Percentiles rank a stretch among this genome's conserved stretches.
These are phyloP conservation scores for Erpobdella octoculata DNA, from an alignment of 2,888 invertebrate species.

Conservation along the genomic window DNA sequence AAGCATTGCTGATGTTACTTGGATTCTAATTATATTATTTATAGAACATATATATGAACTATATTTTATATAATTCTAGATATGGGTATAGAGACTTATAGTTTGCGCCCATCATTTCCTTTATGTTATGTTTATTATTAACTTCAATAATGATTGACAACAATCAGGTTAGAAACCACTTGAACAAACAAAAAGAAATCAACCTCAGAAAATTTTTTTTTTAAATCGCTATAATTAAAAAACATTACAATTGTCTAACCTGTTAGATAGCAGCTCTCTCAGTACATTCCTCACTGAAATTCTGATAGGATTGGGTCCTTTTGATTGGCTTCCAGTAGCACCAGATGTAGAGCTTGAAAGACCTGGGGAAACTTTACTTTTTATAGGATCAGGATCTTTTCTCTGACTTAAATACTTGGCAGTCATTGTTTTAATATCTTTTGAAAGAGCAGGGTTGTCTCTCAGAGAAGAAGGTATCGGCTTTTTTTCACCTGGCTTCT, in stretches of 20 bases:
- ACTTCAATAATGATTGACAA: too few relatives aligned
- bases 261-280: slow-evolving; percentile 45
- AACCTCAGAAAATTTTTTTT: neutral
- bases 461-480: neutral
- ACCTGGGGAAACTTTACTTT: neutral
- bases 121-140: too few relatives aligned
- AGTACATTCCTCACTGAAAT: slow-evolving; percentile 75
- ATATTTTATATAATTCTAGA: too few relatives aligned
- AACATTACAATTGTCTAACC: slow-evolving; percentile 41
- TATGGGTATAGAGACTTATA: too few relatives aligned
- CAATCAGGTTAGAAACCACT: too few relatives aligned
- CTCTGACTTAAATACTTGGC: slow-evolving; percentile 12
- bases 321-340: neutral
- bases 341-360: neutral
- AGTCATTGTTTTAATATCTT: slow-evolving; percentile 22
- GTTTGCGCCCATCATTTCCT: too few relatives aligned
- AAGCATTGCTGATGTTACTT: neutral
- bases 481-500: neutral
- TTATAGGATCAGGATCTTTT: neutral
- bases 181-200: neutral
- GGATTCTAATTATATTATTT: too few relatives aligned
- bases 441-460: slow-evolving; percentile 11
- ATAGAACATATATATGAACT: too few relatives aligned
- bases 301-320: slow-evolving; percentile 54
- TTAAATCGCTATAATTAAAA: neutral